Conservation (phyloP, 1,140 invertebrate genomes). For the Neuroterus valhalla region DNA sequence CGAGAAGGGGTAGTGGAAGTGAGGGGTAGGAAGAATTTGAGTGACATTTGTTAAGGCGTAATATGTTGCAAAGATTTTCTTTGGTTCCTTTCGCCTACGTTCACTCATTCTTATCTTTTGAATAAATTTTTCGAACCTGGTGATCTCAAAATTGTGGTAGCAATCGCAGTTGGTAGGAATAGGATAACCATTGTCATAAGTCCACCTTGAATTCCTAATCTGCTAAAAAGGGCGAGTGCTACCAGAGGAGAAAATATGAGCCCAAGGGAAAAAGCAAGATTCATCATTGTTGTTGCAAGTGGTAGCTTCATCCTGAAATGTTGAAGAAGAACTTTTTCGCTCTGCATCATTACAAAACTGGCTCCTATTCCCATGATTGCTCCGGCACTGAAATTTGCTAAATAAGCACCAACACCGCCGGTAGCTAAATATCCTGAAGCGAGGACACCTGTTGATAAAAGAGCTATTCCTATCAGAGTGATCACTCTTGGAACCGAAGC, state of each 20-base stretch:
- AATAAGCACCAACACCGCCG: conserved; percentile 65
- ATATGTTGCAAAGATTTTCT: too few species aligned
- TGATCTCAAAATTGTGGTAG: conserved; percentile 52
- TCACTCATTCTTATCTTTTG: too few species aligned
- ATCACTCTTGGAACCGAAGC: conserved; percentile 76
- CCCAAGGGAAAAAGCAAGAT: conserved; percentile 56
- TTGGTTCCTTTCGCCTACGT: too few species aligned
- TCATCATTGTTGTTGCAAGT: conserved; percentile 56
- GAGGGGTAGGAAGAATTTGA: too few species aligned
- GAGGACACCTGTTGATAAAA: conserved; percentile 60
- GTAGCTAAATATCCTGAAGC: conserved; percentile 67
- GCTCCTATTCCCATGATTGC: conserved; percentile 69
- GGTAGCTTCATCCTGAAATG: conserved; percentile 60
- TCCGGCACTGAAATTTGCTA: conserved; percentile 65
- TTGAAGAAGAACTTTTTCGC: conserved; percentile 58
- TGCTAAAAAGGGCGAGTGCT: conserved; percentile 50
- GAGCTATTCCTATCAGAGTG: conserved; percentile 64
- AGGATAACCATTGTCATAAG: conserved; percentile 58
- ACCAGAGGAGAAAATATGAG: conserved; percentile 57
- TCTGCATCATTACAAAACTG: conserved; percentile 62
- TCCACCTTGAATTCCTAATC: conserved; percentile 50
- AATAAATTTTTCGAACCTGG: conserved; percentile 33
- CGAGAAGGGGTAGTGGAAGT: too few species aligned
- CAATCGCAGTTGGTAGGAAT: conserved; percentile 58
- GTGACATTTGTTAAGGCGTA: too few species aligned